These are phyloP conservation scores for Trichopoda pennipes DNA, from an alignment of 2,888 invertebrate species.

Conservation along the genomic window DNA sequence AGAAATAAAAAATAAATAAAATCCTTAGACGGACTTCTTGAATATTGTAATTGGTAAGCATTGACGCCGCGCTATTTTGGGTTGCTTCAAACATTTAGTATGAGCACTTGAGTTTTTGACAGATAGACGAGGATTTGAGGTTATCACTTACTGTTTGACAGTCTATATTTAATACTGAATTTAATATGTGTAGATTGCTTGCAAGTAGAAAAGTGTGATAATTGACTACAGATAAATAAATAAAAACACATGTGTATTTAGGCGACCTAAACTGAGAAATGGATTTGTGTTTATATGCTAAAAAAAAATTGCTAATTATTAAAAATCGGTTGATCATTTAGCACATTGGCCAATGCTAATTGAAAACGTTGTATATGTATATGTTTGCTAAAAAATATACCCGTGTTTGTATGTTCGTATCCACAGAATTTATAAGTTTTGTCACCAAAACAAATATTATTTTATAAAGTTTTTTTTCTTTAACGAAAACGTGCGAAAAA, in stretches of 20 bases:
- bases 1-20: too few relatives aligned
- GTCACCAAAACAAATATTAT: too few relatives aligned
- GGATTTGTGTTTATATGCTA: constrained; percentile 35
- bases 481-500: too few relatives aligned
- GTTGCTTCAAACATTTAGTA: too few relatives aligned
- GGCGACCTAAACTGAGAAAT: constrained; percentile 4
- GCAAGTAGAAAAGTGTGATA: constrained; percentile 40
- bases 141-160: constrained; percentile 11
- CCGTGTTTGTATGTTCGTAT: not conserved
- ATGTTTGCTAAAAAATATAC: constrained; percentile 4
- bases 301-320: constrained; percentile 71
- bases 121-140: not conserved
- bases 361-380: constrained; percentile 21
- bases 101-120: too few relatives aligned
- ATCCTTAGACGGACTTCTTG: too few relatives aligned
- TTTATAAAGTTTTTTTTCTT: too few relatives aligned
- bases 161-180: not conserved
- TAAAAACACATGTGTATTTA: not conserved
- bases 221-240: not conserved
- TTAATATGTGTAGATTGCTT: constrained; percentile 1
- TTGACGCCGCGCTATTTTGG: too few relatives aligned
- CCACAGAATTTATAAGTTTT: not conserved
- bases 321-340: constrained; percentile 78
- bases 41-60: too few relatives aligned
- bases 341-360: constrained; percentile 75